Conservation (phyloP, 2,797 vertebrate species). For the Periophthalmus magnuspinnatus region DNA sequence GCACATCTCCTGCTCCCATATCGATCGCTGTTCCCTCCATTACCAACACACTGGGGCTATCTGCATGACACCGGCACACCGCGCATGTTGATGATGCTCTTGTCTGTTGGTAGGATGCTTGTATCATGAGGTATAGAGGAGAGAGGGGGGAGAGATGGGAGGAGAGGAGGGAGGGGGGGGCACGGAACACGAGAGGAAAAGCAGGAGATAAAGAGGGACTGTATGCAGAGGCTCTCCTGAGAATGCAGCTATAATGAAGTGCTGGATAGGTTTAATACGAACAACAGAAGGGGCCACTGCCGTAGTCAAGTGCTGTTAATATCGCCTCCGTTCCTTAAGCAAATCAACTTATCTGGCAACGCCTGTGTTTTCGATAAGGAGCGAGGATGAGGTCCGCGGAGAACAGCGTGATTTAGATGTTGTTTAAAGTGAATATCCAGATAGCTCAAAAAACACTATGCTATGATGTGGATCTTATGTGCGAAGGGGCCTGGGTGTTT, state of each 20-base stretch:
- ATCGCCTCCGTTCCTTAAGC: slow-evolving; percentile 78
- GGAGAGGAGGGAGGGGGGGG: slow-evolving; percentile 40
- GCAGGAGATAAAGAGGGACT: slow-evolving; percentile 79
- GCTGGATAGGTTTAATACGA: slow-evolving; percentile 79
- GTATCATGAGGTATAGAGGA: slow-evolving; percentile 56
- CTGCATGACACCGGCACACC: slow-evolving; percentile 85
- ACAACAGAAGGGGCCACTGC: slow-evolving; percentile 74
- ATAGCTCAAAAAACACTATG: slow-evolving; percentile 69
- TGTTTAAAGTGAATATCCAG: slow-evolving; percentile 79
- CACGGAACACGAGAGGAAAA: slow-evolving; percentile 58
- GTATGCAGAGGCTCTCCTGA: slow-evolving; percentile 77
- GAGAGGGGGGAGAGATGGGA: slow-evolving; percentile 15
- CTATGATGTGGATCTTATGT: slow-evolving; percentile 77
- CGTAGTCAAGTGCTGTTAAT: slow-evolving; percentile 76
- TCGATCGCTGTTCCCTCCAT: slow-evolving; percentile 84
- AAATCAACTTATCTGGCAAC: slow-evolving; percentile 79
- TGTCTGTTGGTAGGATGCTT: slow-evolving; percentile 66
- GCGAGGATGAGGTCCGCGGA: slow-evolving; percentile 72
- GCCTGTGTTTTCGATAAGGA: slow-evolving; percentile 77
- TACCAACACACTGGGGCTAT: slow-evolving; percentile 81
- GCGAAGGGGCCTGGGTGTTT: slow-evolving; percentile 60
- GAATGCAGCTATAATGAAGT: slow-evolving; percentile 81
- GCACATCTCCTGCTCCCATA: slow-evolving; percentile 80
- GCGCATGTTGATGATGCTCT: slow-evolving; percentile 86
- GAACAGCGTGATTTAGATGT: slow-evolving; percentile 78